Base-by-base conservation (phyloP, 2,113 vertebrate genomes). In the Edolisoma coerulescens region DNA sequence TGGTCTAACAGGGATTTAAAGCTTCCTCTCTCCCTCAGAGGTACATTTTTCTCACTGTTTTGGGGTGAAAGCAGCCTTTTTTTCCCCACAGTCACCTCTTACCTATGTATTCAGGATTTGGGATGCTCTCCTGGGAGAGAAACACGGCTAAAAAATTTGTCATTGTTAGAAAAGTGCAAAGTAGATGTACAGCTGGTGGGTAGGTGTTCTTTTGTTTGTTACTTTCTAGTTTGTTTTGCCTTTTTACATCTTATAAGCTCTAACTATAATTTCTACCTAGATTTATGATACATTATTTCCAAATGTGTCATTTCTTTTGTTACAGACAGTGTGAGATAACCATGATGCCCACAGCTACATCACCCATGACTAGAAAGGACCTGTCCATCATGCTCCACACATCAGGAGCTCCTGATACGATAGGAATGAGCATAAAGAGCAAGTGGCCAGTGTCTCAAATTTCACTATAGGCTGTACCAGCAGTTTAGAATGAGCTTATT, bases 261-360 rank as follows among this genome's bases (percentile, higher is more conserved):
- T 61, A 61, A 60, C 16, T 17, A 14, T 16, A 49, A 26, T n/a
- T 84, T 80, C 45, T 57, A 59, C 30, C 45, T 65, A 76, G 50
- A 90, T 82, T 94, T 87, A 68, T n/a, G 45, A 65, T 63, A 21
- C 4, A 2, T 52, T 90, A 78, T 82, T 93, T 96, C 68, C 27
- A 69, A 77, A 60, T 19, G 21, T 75, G 30, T 15, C 0, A n/a
- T 59, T 95, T 95, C 28, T 92, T 90, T 60, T 13, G 1, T 92
- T 79, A 39, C n/a, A 91, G 49, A 65, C 16, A 73, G 20, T 20
- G 11, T 19, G 50, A 50, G 41, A 60, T 61, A 41, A 61, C 16
- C 53, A 26, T 3, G 10, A 76, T 6, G 7, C 32, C 77, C 63
- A 76, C 74, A 91, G 41, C 84, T 91, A 41, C 4, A 52, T 24